A percentile compares a stretch with the other conserved stretches of the same genome.
Conservation (phyloP, 1,140 invertebrate genomes). For the Littorina saxatilis region DNA sequence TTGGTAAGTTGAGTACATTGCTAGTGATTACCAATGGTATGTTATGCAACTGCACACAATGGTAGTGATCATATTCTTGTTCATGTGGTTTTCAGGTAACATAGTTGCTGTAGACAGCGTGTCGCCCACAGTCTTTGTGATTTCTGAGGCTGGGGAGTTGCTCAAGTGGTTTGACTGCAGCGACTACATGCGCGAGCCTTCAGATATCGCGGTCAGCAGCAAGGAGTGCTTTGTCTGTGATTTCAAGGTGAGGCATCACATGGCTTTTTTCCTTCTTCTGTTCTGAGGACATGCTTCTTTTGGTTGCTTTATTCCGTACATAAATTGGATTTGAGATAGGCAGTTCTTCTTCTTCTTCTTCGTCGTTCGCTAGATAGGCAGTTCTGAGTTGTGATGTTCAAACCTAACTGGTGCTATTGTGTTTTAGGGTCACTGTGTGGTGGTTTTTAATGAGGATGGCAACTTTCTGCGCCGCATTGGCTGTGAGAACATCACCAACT, state of each 20-base stretch:
- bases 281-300: too few relatives aligned
- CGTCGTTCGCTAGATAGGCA: too few relatives aligned
- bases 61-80: too few relatives aligned
- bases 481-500: slow-evolving; percentile 95
- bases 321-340: too few relatives aligned
- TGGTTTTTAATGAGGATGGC: slow-evolving; percentile 95
- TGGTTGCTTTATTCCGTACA: too few relatives aligned
- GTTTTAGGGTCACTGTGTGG: slow-evolving; percentile 90
- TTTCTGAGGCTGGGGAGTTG: slow-evolving; percentile 92
- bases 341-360: too few relatives aligned
- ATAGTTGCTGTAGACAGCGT: slow-evolving; percentile 98
- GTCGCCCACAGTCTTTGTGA: slow-evolving; percentile 96
- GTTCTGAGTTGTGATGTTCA: too few relatives aligned
- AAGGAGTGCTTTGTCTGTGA: slow-evolving; percentile 98
- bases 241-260: slow-evolving; percentile 87
- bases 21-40: too few relatives aligned
- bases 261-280: too few relatives aligned
- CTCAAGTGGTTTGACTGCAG: slow-evolving; percentile 97
- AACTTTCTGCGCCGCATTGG: slow-evolving; percentile 94
- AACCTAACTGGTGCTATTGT: neutral
- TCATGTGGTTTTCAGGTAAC: slow-evolving; percentile 78
- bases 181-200: slow-evolving; percentile 97
- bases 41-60: too few relatives aligned
- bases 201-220: slow-evolving; percentile 95
- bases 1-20: too few relatives aligned